Evolutionary conservation across 2,888 invertebrate species (phyloP).

Genomic region (Drosophila putrida): DNA sequence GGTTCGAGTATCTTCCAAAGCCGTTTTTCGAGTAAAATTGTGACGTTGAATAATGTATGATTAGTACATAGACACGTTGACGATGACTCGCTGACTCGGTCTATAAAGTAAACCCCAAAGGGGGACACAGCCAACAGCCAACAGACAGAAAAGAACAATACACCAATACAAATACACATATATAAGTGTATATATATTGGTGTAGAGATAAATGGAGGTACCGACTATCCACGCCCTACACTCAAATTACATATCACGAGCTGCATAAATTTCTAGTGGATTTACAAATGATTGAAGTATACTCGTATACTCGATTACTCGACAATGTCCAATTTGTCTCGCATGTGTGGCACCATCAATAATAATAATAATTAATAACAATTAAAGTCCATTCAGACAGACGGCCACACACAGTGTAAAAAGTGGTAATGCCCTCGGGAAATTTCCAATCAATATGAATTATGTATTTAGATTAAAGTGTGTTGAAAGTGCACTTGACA

Average conservation of each 20-base stretch:
- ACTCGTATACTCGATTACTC: not conserved
- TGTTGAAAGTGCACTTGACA: constrained; percentile 22
- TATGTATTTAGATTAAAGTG: constrained; percentile 21
- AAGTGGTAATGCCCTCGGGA: constrained; percentile 8
- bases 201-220: constrained; percentile 9
- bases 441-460: constrained; percentile 63
- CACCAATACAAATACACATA: constrained; percentile 1
- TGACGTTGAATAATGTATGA: constrained; percentile 76
- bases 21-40: constrained; percentile 81
- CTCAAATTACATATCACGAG: constrained; percentile 56
- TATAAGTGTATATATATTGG: too few relatives aligned
- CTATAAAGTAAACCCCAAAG: constrained; percentile 41
- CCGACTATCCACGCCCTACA: constrained; percentile 31
- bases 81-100: constrained; percentile 69
- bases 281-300: constrained; percentile 22
- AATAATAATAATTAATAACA: constrained; percentile 81
- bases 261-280: constrained; percentile 48
- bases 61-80: constrained; percentile 80
- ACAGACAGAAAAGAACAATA: constrained; percentile 15
- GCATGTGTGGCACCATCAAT: constrained; percentile 72
- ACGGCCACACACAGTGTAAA: too few relatives aligned
- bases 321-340: constrained; percentile 40
- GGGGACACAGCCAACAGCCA: not conserved
- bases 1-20: constrained; percentile 52
- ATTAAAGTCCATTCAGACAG: constrained; percentile 63